Evolutionary conservation across 1,140 invertebrate genomes (phyloP).

Genomic region (Aricia agestis): DNA sequence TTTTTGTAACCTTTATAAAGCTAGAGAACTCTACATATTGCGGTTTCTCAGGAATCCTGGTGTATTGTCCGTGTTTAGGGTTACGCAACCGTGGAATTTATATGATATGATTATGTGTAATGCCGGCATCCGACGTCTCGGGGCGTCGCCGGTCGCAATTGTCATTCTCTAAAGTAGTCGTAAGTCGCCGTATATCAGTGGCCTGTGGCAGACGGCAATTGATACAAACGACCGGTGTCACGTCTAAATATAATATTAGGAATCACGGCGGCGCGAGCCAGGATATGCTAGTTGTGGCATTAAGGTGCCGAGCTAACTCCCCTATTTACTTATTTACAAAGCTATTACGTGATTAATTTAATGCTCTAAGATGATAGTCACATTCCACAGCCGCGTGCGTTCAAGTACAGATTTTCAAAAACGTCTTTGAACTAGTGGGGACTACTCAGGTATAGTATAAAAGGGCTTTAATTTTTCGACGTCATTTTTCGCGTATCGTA

Average conservation of each 20-base stretch:
- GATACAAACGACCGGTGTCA: conserved; percentile 75
- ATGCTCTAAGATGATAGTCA: not conserved
- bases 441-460: too few species aligned
- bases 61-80: not conserved
- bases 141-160: conserved; percentile 59
- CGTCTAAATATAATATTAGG: conserved; percentile 77
- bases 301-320: not conserved
- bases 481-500: too few species aligned
- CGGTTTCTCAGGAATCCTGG: too few species aligned
- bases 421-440: too few species aligned
- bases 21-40: too few species aligned
- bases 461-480: too few species aligned
- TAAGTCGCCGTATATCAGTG: conserved; percentile 61
- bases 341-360: not conserved
- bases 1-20: too few species aligned
- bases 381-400: not conserved
- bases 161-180: conserved; percentile 74
- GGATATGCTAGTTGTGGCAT: conserved; percentile 67
- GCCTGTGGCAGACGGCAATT: conserved; percentile 66
- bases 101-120: conserved; percentile 10
- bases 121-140: conserved; percentile 34
- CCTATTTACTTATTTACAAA: conserved; percentile 1
- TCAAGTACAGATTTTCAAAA: not conserved
- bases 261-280: conserved; percentile 72
- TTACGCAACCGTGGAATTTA: conserved; percentile 2